Evolutionary conservation across 2,113 vertebrate genomes (phyloP).

Genomic region (Forbesichthys papilliferus): DNA sequence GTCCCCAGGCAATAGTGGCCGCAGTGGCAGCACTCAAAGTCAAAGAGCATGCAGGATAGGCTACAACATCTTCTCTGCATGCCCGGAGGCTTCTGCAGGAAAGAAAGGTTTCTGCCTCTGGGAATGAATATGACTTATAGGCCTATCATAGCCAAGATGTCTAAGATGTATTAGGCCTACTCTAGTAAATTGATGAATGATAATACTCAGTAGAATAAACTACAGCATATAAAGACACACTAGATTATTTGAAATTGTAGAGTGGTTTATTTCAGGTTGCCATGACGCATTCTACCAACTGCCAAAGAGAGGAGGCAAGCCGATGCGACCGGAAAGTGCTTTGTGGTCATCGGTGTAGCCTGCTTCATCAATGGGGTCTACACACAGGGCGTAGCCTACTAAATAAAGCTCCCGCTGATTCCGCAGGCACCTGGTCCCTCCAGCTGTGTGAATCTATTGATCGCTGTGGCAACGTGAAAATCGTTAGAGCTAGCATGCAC

Average conservation of each 20-base stretch:
- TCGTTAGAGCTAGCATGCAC: neutral
- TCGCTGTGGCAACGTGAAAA: conserved; percentile 59
- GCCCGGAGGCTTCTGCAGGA: neutral
- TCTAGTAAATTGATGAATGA: conserved; percentile 14
- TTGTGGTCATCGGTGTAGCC: conserved; percentile 51
- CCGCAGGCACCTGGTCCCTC: conserved; percentile 44
- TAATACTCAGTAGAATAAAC: conserved; percentile 39
- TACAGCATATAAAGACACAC: conserved; percentile 4
- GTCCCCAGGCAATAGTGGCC: conserved; percentile 10
- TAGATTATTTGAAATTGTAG: conserved; percentile 27
- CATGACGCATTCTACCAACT: conserved; percentile 16
- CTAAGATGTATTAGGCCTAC: no score
- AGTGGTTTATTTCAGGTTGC: conserved; percentile 48
- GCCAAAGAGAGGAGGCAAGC: conserved; percentile 28
- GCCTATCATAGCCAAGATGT: no score
- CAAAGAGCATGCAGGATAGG: neutral
- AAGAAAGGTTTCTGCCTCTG: no score
- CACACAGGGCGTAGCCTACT: conserved; percentile 19
- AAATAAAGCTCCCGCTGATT: conserved; percentile 64
- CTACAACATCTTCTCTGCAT: neutral
- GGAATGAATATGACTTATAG: no score
- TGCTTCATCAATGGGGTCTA: neutral
- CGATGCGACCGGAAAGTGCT: conserved; percentile 48
- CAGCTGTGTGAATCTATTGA: conserved; percentile 58
- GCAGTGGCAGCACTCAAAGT: conserved; percentile 1